Evolutionary conservation across 2,113 vertebrate genomes (phyloP), one percentile per base, ranked within the genome.

Genomic region (Hystrix brachyura): DNA sequence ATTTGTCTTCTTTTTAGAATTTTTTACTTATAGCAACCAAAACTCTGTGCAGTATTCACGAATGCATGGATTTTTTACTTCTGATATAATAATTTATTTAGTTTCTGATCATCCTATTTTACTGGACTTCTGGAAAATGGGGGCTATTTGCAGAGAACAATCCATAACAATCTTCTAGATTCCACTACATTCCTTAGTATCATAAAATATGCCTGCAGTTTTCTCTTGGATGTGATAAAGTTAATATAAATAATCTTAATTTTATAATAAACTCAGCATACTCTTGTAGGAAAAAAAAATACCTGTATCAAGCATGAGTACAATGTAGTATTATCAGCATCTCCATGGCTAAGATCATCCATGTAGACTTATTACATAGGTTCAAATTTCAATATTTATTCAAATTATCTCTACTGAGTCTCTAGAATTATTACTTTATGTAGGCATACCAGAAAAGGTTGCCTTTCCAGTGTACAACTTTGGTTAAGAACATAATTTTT

Each of bases 1-100:
- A 93, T 88, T 29, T 65, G 55, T 23, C 48, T 8, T 43, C 29
- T 95, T 88, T 93, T 87, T 38, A 78, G 64, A 51, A 83, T 78
- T 64, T 80, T 34, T 62, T 79, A 82, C 25, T 5, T 69, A 12
- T 53, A 87, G n/a, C 59, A 92, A 87, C 27, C 43, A 62, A 74
- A 91, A 90, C n/a, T n/a, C n/a, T 64, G 67, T 25, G 21, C 23
- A 72, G 11, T 27, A 80, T 92, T 34, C 9, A 14, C 38, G 34
- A 21, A 19, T 46, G 8, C 4, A 21, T 18, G 65, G 53, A 65
- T 29, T 51, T 43, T 29, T 74, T 55, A 90, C 4, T 85, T 46
- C 32, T 43, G 83, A 57, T 51, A 29, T 12, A 5, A 60, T 57
- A 25, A 91, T 78, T 38, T 43, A 59, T 65, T 91, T 34, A 46